These are phyloP conservation scores for Choloepus didactylus DNA, from an alignment of 2,797 vertebrate genomes.

Conservation along the genomic window DNA sequence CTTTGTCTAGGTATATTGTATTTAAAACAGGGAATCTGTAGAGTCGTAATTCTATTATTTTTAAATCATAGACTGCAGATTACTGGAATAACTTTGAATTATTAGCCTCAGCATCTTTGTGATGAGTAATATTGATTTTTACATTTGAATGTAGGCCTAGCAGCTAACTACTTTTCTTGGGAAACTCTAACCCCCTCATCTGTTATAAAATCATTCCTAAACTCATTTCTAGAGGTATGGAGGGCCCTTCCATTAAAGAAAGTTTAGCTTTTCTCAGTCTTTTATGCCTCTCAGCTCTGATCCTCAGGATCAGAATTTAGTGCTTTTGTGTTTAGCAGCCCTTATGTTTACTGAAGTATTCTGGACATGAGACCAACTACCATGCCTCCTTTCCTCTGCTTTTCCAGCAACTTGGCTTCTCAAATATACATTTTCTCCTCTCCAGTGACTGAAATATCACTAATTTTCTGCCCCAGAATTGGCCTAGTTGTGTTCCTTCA, in stretches of 20 bases:
- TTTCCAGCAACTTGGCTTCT: not conserved
- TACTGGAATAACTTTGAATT: conserved; percentile 11
- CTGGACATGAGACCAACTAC: not conserved
- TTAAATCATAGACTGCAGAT: not conserved
- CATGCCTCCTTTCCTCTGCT: not conserved
- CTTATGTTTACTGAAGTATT: not conserved
- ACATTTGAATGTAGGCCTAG: not conserved
- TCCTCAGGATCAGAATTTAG: not conserved
- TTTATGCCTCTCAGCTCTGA: not conserved
- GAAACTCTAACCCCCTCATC: not conserved
- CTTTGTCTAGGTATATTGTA: not conserved
- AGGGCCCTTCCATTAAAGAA: not conserved
- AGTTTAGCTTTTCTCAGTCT: not conserved
- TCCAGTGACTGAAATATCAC: not conserved
- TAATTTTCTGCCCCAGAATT: not conserved
- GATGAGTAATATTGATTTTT: not conserved
- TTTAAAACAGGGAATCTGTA: not conserved
- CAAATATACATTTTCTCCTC: not conserved
- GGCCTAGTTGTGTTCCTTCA: not conserved
- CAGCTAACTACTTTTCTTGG: conserved; percentile 14
- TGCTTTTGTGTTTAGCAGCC: conserved; percentile 24
- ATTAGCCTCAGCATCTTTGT: not conserved
- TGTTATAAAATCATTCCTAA: not conserved
- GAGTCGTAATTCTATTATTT: not conserved
- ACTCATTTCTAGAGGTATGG: not conserved